These are phyloP conservation scores for Carcinoscorpius rotundicauda DNA, from an alignment of 1,140 invertebrate genomes.

Conservation along the genomic window DNA sequence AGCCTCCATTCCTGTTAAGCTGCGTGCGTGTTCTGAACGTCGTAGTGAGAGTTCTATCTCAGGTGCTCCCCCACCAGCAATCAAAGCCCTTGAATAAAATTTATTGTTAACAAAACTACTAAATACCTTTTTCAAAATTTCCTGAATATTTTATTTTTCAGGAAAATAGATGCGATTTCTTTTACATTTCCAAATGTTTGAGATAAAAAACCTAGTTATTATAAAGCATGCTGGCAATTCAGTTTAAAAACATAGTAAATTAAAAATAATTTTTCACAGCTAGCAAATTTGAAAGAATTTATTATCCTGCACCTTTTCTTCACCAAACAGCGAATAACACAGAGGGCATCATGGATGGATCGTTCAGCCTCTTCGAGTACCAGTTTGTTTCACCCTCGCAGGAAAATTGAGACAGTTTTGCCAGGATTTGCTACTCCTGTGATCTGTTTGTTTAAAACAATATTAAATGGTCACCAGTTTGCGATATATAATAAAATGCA, in stretches of 20 bases:
- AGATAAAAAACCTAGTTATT: no score
- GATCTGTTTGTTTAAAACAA: constrained; percentile 34
- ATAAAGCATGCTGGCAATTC: no score
- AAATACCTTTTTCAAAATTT: no score
- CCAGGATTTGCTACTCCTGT: constrained; percentile 81
- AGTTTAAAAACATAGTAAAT: no score
- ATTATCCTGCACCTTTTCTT: constrained; percentile 53
- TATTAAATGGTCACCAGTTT: no score
- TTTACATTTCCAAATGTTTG: no score
- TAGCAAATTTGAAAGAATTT: no score
- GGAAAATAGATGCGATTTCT: no score
- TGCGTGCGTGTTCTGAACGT: constrained; percentile 67
- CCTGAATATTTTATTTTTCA: no score
- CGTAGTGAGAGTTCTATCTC: constrained; percentile 86
- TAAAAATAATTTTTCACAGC: no score
- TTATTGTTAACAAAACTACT: background rate
- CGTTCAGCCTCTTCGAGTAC: constrained; percentile 86
- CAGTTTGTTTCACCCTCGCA: constrained; percentile 94
- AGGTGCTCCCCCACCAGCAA: constrained; percentile 92
- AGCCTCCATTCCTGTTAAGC: constrained; percentile 78
- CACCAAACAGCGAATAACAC: constrained; percentile 93
- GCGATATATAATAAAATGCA: no score
- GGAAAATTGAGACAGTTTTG: constrained; percentile 81
- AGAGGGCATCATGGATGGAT: constrained; percentile 95
- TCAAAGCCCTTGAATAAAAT: constrained; percentile 47